Evolutionary conservation across 1,140 invertebrate species (phyloP), one percentile per base, ranked within the genome.

Genomic region (Cyclargus thomasi): DNA sequence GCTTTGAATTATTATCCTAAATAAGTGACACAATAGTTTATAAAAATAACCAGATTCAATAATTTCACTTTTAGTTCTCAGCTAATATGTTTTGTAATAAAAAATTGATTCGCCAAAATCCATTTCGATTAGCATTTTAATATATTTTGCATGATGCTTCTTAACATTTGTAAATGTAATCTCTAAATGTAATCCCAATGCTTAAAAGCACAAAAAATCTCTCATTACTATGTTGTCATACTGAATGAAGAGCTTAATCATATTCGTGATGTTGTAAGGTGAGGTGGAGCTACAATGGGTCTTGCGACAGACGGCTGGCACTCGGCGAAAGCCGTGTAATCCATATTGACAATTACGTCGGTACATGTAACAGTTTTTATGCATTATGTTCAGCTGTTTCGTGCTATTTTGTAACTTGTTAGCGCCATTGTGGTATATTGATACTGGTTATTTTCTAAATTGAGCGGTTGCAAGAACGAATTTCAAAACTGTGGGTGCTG

Each of bases 261-360:
- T 86, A 88, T 86, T 82, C 82, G 74, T 69, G 71, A 78, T 86
- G 80, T 87, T 77, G 84, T 71, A 88, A 88, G 84, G 81, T 82
- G 80, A 83, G 81, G 79, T 82, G 78, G 77, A 78, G 79, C 82
- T 86, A 88, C 86, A 89, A 89, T 88, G 79, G 82, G 77, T 76
- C 79, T 74, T 81, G 83, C 74, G 80, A 88, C 83, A 80, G 83
- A n/a, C 29, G 5, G 29, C 23, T 6, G 23, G 5, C 29, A 8
- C 29, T 29, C 29, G 82, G 86, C 86, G 86, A 88, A 89, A 89
- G 85, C 79, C 71, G 72, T 78, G 77, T 78, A 76, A 81, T 79
- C 79, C 79, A 75, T 75, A 83, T 80, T 76, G 76, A 72, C 74
- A 36, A 74, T 78, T 72, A 75, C 77, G 29, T 29, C 29, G 79